Evolutionary conservation across 2,113 vertebrate species (phyloP), one percentile per base, ranked within the genome.

Genomic region (Lethenteron reissneri): DNA sequence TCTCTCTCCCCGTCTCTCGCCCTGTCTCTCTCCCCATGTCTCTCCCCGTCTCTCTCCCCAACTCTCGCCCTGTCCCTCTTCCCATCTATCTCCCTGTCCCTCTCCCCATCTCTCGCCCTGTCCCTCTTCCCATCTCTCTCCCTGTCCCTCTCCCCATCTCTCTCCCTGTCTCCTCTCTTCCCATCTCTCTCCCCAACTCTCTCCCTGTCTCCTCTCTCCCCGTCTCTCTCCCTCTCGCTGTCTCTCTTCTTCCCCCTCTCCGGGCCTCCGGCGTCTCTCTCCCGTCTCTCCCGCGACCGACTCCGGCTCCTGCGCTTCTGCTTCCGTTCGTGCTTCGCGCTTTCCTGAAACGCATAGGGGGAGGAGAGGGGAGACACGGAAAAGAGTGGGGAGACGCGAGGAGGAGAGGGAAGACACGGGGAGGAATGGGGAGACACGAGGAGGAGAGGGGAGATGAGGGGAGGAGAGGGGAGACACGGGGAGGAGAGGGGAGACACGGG

Each of bases 311-410:
- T 77, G 17, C 72, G 62, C 10, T 79, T 7, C 77, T 76, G 1
- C 84, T 84, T 13, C 78, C 82, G 60, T 87, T 85, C 14, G 74
- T 78, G 73, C 76, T 82, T 13, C 73, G 74, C 73, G 84, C 85
- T 70, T 88, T 85, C 78, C 78, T 79, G 1, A 73, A 77, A 72
- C 64, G 76, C 2, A 83, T 83, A 41, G 81, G 82, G 74, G 81
- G 80, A 8, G 79, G 77, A 72, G 73, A 81, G n/a, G 79, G 76
- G 71, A 76, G 79, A 2, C 77, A 74, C 76, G 75, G 75, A 58
- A 19, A 19, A 19, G 17, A 19, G 17, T 19, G 17, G 17, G 17
- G 17, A 19, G 17, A 19, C 17, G 17, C 17, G 17, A n/a, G 78
- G 78, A 56, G 76, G 73, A 41, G 78, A 81, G 57, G 81, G 75